These are phyloP conservation scores for Copsychus sechellarum DNA, from an alignment of 2,113 vertebrate species.

Conservation along the genomic window DNA sequence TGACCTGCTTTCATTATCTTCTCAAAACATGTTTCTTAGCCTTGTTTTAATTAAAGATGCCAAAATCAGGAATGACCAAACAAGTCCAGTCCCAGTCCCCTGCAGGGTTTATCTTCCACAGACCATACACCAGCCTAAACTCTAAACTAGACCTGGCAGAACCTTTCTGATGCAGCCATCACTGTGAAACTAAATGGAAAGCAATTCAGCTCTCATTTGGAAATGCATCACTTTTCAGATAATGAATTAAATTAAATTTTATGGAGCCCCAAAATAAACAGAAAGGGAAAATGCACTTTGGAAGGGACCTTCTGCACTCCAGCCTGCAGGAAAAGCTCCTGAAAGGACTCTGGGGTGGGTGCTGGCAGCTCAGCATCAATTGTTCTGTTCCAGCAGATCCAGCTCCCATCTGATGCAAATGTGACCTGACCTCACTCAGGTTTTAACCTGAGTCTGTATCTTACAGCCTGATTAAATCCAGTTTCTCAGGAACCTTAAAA, in stretches of 20 bases:
- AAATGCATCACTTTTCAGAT: background rate
- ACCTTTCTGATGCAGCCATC: background rate
- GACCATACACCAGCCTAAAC: background rate
- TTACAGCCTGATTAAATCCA: background rate
- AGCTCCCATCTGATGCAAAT: background rate
- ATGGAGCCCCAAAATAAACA: background rate
- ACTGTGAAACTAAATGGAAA: background rate
- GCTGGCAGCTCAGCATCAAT: background rate
- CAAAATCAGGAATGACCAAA: background rate
- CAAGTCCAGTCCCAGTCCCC: background rate
- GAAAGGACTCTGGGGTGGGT: rapidly evolving
- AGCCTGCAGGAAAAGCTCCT: background rate
- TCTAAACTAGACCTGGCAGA: background rate
- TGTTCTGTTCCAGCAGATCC: background rate
- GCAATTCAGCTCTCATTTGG: background rate
- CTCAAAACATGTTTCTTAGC: background rate
- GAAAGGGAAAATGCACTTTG: background rate
- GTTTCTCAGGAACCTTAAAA: background rate
- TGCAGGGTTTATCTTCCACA: background rate
- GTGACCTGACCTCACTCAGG: background rate
- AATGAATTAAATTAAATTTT: background rate
- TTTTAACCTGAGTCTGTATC: background rate
- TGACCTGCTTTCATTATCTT: background rate
- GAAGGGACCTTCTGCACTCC: background rate
- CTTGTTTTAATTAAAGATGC: background rate